Percentiles rank a stretch among this genome's conserved stretches.
phyloP scores from a whole-genome alignment of 2,797 vertebrate genomes.

The Lacerta viridis region DNA sequence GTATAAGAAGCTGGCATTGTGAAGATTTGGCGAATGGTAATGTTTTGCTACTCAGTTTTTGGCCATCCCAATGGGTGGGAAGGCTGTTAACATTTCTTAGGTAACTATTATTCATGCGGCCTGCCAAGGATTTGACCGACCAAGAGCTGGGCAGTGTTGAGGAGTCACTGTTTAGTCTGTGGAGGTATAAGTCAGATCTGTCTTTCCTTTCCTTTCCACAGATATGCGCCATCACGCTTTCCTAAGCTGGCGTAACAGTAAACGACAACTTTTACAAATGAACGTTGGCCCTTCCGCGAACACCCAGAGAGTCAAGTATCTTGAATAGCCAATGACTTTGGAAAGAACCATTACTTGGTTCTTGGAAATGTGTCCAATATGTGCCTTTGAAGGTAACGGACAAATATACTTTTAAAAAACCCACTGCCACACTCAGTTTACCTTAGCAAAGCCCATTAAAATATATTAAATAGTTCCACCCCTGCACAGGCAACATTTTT shows the following conservation, averaged over 20 bases:
- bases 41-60: conserved; percentile 51
- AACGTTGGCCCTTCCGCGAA: conserved; percentile 42
- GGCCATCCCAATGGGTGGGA: conserved; percentile 31
- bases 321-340: conserved; percentile 33
- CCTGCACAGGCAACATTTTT: conserved; percentile 41
- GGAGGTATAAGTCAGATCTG: conserved; percentile 53
- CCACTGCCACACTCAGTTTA: conserved; percentile 18
- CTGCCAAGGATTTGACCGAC: conserved; percentile 22
- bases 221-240: conserved; percentile 30
- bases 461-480: conserved; percentile 47
- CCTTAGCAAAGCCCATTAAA: conserved; percentile 54
- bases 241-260: conserved; percentile 53
- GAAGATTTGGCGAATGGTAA: conserved; percentile 4
- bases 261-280: conserved; percentile 42
- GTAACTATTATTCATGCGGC: conserved; percentile 55
- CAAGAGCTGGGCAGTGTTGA: conserved; percentile 44
- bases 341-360: conserved; percentile 58
- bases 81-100: conserved; percentile 42
- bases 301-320: conserved; percentile 53
- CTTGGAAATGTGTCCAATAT: conserved; percentile 54
- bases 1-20: conserved; percentile 6
- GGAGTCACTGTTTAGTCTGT: conserved; percentile 75
- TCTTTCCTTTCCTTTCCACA: conserved; percentile 52
- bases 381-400: conserved; percentile 47
- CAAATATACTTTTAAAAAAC: conserved; percentile 53